phyloP scores from a whole-genome alignment of 2,797 vertebrate species.

The Myotis findleyi region DNA sequence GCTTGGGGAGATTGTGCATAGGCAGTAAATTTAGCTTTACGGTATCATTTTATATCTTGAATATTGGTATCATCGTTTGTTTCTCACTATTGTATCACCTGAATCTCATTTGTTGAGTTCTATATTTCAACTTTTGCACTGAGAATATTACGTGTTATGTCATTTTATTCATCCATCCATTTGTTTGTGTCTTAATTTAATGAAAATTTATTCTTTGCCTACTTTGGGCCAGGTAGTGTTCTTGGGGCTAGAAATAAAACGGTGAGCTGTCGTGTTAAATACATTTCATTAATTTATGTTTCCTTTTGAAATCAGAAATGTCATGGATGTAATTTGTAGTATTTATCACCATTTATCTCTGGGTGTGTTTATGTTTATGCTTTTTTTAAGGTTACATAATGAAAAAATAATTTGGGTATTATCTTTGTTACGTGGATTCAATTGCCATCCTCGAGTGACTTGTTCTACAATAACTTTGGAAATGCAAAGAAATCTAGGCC shows the following conservation, averaged over 20 bases:
- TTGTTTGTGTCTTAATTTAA: not conserved
- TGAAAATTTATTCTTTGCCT: not conserved
- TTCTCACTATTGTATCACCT: not conserved
- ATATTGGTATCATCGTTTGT: not conserved
- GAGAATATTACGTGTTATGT: not conserved
- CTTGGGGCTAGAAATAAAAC: not conserved
- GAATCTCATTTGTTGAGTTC: not conserved
- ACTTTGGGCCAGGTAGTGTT: not conserved
- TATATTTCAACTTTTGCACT: not conserved
- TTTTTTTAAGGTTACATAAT: not conserved
- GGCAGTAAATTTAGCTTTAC: not conserved
- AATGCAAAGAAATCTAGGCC: not conserved
- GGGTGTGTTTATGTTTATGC: not conserved
- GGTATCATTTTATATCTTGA: not conserved
- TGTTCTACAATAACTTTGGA: not conserved
- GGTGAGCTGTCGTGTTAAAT: not conserved
- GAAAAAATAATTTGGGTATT: not conserved
- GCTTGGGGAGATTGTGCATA: not conserved
- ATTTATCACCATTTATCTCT: not conserved
- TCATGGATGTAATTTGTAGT: not conserved
- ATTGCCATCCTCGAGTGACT: not conserved
- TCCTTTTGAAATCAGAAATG: conserved; percentile 38
- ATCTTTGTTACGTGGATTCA: not conserved
- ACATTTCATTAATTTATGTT: not conserved
- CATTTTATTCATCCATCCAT: not conserved